These are phyloP conservation scores for Dunckerocampus dactyliophorus DNA, from an alignment of 2,113 vertebrate species.

Conservation along the genomic window DNA sequence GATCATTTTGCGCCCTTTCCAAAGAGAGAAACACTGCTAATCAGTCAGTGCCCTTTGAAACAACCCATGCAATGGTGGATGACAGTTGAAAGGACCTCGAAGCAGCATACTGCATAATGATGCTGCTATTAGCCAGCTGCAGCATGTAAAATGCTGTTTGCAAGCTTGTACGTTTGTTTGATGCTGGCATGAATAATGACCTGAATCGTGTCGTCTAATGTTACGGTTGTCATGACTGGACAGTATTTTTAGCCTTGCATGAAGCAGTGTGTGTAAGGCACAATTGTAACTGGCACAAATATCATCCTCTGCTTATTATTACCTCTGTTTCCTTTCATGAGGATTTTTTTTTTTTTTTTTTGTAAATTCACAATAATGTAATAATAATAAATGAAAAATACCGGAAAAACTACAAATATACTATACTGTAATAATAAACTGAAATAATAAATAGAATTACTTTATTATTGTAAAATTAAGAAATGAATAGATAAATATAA, in stretches of 20 bases:
- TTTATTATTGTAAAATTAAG: too few species aligned
- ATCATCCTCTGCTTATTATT: too few species aligned
- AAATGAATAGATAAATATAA: too few species aligned
- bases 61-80: conserved; percentile 31
- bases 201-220: conserved; percentile 25
- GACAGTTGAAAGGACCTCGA: conserved; percentile 29
- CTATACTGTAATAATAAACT: too few species aligned
- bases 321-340: too few species aligned
- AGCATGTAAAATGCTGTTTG: conserved; percentile 35
- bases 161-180: conserved; percentile 24
- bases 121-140: conserved; percentile 17
- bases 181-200: conserved; percentile 25
- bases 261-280: conserved; percentile 26
- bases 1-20: not conserved
- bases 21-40: not conserved
- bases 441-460: too few species aligned
- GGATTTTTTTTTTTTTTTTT: too few species aligned
- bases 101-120: conserved; percentile 15
- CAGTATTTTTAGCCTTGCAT: conserved; percentile 26
- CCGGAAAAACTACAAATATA: too few species aligned
- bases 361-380: too few species aligned
- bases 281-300: not conserved
- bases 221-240: conserved; percentile 6
- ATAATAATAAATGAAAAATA: too few species aligned
- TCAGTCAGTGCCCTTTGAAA: conserved; percentile 25